phyloP scores from a whole-genome alignment of 2,888 invertebrate species.

The Nineta flava region DNA sequence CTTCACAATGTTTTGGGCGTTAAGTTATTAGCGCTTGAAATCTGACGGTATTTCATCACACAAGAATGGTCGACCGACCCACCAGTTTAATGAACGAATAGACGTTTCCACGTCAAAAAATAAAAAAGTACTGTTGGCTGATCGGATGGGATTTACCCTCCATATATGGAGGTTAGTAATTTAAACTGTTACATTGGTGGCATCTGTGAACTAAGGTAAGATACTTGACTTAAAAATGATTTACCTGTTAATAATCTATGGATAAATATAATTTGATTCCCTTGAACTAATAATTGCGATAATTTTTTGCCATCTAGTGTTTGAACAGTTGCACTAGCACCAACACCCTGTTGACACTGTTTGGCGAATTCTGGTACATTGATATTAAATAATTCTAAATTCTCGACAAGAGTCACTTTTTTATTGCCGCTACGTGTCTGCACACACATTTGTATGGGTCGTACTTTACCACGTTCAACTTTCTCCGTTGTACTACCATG shows the following conservation, averaged over 20 bases:
- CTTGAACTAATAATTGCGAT: constrained; percentile 74
- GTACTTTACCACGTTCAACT: constrained; percentile 51
- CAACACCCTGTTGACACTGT: constrained; percentile 68
- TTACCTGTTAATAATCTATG: constrained; percentile 23
- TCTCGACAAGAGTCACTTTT: constrained; percentile 81
- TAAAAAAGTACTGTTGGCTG: too few relatives aligned
- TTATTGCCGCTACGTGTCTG: constrained; percentile 73
- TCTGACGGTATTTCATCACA: too few relatives aligned
- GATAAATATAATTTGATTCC: constrained; percentile 58
- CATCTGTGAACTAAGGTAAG: too few relatives aligned
- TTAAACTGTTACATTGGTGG: too few relatives aligned
- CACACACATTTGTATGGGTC: constrained; percentile 61
- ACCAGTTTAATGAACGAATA: too few relatives aligned
- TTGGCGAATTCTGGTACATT: constrained; percentile 61
- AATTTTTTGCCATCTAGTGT: constrained; percentile 52
- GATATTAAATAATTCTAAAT: constrained; percentile 77
- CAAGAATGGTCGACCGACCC: too few relatives aligned
- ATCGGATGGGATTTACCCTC: too few relatives aligned
- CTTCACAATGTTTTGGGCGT: too few relatives aligned
- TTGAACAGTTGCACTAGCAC: constrained; percentile 72
- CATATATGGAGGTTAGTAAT: too few relatives aligned
- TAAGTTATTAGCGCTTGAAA: too few relatives aligned
- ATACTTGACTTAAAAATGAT: neutral
- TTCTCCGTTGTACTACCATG: constrained; percentile 31
- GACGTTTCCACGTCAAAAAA: too few relatives aligned